These are phyloP conservation scores for Rhabdophis nuchalis DNA, from an alignment of 2,797 vertebrate genomes.

Conservation along the genomic window DNA sequence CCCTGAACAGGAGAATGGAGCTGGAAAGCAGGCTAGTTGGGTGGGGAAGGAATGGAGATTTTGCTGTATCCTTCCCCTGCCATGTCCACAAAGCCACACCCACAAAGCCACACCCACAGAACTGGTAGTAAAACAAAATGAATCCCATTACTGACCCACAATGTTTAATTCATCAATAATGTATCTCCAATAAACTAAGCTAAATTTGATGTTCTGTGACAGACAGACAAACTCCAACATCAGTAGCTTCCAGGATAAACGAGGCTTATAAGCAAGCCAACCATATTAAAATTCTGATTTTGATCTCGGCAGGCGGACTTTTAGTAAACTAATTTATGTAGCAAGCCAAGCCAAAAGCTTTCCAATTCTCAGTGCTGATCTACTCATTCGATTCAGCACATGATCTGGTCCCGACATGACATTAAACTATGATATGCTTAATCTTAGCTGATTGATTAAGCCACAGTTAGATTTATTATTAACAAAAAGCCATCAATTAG, in stretches of 20 bases:
- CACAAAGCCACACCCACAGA: too few species aligned
- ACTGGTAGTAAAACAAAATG: too few species aligned
- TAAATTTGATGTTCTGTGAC: neutral
- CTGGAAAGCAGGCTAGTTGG: too few species aligned
- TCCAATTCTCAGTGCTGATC: neutral
- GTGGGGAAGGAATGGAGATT: too few species aligned
- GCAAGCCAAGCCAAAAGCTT: neutral
- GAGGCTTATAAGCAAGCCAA: neutral
- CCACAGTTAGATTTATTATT: neutral
- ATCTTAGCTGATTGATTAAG: neutral
- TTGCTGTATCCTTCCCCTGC: too few species aligned
- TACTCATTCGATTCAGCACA: neutral
- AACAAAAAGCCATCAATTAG: neutral
- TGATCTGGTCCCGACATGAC: neutral
- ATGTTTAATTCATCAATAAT: too few species aligned
- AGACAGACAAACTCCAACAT: neutral
- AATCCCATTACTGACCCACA: too few species aligned
- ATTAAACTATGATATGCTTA: neutral
- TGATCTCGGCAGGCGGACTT: neutral
- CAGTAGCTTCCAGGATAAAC: neutral
- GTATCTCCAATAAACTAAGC: neutral
- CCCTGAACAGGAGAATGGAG: too few species aligned
- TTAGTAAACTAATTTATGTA: neutral
- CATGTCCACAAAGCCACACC: too few species aligned
- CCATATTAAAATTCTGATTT: neutral